phyloP scores from a whole-genome alignment of 2,888 invertebrate species.

The Netelia virgata region DNA sequence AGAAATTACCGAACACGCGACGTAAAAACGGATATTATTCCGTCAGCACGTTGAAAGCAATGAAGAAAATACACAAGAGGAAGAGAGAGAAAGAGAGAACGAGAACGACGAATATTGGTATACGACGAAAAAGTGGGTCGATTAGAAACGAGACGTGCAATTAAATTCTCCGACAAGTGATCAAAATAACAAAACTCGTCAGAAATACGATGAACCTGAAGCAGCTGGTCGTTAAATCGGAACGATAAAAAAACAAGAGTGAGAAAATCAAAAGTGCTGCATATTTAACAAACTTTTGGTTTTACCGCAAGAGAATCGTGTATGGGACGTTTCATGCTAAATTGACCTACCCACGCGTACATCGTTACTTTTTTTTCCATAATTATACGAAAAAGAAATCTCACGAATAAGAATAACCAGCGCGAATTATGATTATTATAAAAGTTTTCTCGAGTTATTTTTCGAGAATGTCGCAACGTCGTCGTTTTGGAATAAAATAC shows the following conservation, averaged over 20 bases:
- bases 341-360: not conserved
- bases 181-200: conserved; percentile 61
- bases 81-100: not conserved
- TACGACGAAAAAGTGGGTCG: conserved; percentile 61
- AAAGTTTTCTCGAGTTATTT: not conserved
- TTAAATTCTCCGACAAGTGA: conserved; percentile 51
- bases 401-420: no score
- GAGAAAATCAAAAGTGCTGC: not conserved
- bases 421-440: no score
- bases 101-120: conserved; percentile 7
- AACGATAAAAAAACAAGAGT: conserved; percentile 23
- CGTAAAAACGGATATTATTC: conserved; percentile 60
- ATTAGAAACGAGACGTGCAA: conserved; percentile 54
- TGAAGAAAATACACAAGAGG: conserved; percentile 7
- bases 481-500: not conserved
- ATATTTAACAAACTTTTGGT: not conserved
- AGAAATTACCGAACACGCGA: conserved; percentile 62
- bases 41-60: conserved; percentile 43
- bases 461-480: not conserved
- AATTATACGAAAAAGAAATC: no score
- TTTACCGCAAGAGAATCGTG: not conserved
- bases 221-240: conserved; percentile 34
- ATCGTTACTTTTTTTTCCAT: not conserved
- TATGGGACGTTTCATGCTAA: not conserved
- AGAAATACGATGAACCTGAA: conserved; percentile 18